These are phyloP conservation scores for Lacanobia wlatinum DNA, from an alignment of 2,888 invertebrate genomes.

Conservation along the genomic window DNA sequence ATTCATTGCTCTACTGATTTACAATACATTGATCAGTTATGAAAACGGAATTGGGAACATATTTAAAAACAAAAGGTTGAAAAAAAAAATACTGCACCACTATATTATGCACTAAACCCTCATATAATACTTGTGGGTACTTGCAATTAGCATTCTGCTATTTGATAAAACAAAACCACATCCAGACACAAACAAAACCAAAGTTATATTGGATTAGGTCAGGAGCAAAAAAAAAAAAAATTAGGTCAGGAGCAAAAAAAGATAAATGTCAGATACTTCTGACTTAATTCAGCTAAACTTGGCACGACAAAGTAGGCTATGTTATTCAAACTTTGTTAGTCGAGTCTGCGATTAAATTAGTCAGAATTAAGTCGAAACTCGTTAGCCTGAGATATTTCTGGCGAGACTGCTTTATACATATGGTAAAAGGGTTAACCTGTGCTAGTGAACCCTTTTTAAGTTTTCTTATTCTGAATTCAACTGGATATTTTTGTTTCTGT, in stretches of 20 bases:
- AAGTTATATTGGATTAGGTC: neutral
- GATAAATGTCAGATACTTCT: too few species aligned
- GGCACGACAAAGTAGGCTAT: slow-evolving; percentile 13
- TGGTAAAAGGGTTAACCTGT: too few species aligned
- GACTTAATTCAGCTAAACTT: slow-evolving; percentile 20
- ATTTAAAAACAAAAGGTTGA: neutral
- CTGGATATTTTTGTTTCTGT: too few species aligned
- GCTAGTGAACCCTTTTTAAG: neutral
- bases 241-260: too few species aligned
- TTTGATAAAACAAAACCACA: neutral
- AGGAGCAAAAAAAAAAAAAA: neutral
- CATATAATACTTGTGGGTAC: too few species aligned
- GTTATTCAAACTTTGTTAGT: slow-evolving; percentile 7
- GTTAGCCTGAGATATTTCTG: neutral
- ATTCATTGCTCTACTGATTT: slow-evolving; percentile 38
- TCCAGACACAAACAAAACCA: too few species aligned
- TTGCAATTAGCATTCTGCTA: too few species aligned
- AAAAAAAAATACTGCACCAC: neutral
- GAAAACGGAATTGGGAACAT: neutral
- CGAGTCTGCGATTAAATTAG: slow-evolving; percentile 1
- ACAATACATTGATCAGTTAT: slow-evolving; percentile 2
- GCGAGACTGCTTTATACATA: too few species aligned
- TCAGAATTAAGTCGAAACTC: neutral
- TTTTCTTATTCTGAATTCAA: too few species aligned
- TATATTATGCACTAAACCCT: too few species aligned